These are phyloP conservation scores for Argyrosomus japonicus DNA, from an alignment of 2,113 vertebrate genomes.

Conservation along the genomic window DNA sequence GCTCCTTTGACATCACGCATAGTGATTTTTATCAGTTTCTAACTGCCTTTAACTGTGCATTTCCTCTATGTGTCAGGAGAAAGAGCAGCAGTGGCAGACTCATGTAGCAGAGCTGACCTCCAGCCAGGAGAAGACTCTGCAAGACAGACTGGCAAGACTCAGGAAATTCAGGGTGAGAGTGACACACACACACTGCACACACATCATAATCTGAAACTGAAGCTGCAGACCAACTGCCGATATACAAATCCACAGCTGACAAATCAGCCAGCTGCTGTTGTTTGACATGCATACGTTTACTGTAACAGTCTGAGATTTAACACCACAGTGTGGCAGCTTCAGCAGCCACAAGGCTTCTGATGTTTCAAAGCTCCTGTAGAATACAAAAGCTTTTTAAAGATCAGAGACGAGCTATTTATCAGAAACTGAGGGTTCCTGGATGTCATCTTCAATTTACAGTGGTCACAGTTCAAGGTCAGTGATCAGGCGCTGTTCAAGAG, in stretches of 20 bases:
- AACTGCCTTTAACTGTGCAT: background rate
- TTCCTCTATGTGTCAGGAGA: constrained; percentile 67
- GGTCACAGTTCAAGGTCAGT: background rate
- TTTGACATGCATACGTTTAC: background rate
- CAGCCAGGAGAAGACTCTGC: constrained; percentile 68
- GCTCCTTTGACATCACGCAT: background rate
- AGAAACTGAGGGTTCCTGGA: background rate
- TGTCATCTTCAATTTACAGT: constrained; percentile 6
- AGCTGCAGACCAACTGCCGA: background rate
- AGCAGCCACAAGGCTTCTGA: background rate
- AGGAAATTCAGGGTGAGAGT: constrained; percentile 79
- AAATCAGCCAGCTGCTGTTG: background rate
- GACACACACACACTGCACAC: constrained; percentile 10
- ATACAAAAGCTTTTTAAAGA: constrained; percentile 11
- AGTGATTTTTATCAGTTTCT: too few species aligned
- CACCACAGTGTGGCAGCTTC: background rate
- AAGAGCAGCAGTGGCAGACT: constrained; percentile 76
- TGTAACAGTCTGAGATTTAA: constrained; percentile 5
- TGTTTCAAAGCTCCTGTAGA: constrained; percentile 39
- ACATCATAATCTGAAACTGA: constrained; percentile 1
- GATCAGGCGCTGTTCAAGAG: constrained; percentile 14
- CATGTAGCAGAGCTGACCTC: constrained; percentile 72
- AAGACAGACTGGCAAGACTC: constrained; percentile 75
- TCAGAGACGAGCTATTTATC: constrained; percentile 12
- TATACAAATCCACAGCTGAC: constrained; percentile 9